Conservation (phyloP, 2,888 invertebrate species). For the Pemphredon lugubris region DNA sequence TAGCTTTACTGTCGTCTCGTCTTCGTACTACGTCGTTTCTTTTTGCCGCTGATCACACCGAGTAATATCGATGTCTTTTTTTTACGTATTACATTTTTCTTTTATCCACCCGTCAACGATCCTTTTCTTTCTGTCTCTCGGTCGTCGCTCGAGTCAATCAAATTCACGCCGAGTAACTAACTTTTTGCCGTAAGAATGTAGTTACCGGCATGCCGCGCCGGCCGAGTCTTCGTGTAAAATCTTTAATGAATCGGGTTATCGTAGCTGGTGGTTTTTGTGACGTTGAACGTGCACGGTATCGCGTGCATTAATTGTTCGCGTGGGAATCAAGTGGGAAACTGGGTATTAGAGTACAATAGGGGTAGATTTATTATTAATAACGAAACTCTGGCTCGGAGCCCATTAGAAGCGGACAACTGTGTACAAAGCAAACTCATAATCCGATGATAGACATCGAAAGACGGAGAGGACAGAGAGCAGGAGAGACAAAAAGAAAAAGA, state of each 20-base stretch:
- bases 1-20: constrained; percentile 55
- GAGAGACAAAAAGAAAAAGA: constrained; percentile 38
- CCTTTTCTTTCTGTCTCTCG: constrained; percentile 16
- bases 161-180: too few species aligned
- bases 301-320: constrained; percentile 5
- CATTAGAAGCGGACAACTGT: neutral
- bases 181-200: too few species aligned
- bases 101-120: constrained; percentile 9
- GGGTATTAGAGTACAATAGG: constrained; percentile 14
- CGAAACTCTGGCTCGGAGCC: neutral
- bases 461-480: constrained; percentile 1
- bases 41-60: constrained; percentile 49
- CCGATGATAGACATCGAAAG: neutral
- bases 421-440: constrained; percentile 24
- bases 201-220: too few species aligned
- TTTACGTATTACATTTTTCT: constrained; percentile 11
- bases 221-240: too few species aligned
- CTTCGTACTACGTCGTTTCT: constrained; percentile 24
- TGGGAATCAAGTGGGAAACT: constrained; percentile 6
- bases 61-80: constrained; percentile 40
- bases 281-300: neutral
- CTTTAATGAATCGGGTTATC: neutral
- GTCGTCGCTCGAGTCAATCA: neutral
- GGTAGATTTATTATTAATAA: constrained; percentile 15
- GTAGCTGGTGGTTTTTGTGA: too few species aligned